Evolutionary conservation across 2,113 vertebrate genomes (phyloP), one percentile per base, ranked within the genome.

Genomic region (Eretmodus cyanostictus): DNA sequence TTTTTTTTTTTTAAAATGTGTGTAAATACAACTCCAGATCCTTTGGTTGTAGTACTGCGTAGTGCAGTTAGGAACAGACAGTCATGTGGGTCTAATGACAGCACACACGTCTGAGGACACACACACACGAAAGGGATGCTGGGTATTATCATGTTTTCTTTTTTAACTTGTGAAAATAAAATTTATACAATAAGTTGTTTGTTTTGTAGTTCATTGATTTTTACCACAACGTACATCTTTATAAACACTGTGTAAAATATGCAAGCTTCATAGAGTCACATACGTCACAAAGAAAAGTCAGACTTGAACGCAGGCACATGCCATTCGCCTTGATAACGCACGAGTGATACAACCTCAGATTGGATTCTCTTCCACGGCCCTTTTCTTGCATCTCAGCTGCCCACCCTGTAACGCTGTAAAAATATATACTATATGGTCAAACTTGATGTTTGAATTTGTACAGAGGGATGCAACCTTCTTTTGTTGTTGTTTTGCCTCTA

Each of bases 231-330:
- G 88, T 94, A 95, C 89, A 93, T 92, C 91, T 96, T 92, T 96
- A 95, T 96, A 96, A 96, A 96, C 95, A 96, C 95, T 68, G 94
- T 94, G 94, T 95, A 96, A 95, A 95, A 96, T 96, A 95, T 95
- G 95, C 95, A 96, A 95, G 95, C 94, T 96, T 94, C 92, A 95
- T 91, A 96, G 96, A 96, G 91, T 96, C 95, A 96, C 93, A 89
- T 91, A 92, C 93, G 88, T 86, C 94, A 96, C 94, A 94, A 95
- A 93, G 87, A 93, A 92, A 87, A 94, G 82, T 93, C 86, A 85
- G 93, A 95, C 94, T 91, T 92, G 79, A 91, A 95, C 42, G 93
- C 95, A 96, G 94, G 95, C 94, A 93, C 95, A 95, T 95, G 96
- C 95, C 94, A 81, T 93, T 95, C 29, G 87, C 93, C 93, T 91